Percentiles rank a stretch among this genome's conserved stretches.
These are phyloP conservation scores for Lasioglossum zephyrum DNA, from an alignment of 2,888 invertebrate genomes.

Conservation along the genomic window DNA sequence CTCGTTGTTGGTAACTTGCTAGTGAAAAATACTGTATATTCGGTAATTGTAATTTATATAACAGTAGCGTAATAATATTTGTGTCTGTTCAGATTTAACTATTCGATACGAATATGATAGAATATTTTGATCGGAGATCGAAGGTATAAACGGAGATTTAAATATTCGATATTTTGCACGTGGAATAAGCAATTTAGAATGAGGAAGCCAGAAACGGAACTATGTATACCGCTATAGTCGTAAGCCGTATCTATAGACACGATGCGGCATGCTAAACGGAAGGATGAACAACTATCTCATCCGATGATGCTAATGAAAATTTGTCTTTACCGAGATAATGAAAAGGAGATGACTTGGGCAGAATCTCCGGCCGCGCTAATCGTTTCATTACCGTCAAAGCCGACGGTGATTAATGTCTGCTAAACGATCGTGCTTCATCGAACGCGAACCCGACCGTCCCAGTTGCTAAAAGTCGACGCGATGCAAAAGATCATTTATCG, in stretches of 20 bases:
- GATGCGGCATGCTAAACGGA: not conserved
- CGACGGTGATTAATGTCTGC: conserved; percentile 19
- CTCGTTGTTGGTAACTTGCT: not conserved
- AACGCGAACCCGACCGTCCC: not conserved
- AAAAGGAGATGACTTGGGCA: not conserved
- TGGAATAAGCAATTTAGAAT: too few relatives aligned
- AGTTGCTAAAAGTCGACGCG: not conserved
- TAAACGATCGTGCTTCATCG: conserved; percentile 1
- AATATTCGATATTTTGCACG: too few relatives aligned
- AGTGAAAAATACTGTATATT: not conserved
- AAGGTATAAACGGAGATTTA: not conserved
- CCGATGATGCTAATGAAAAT: conserved; percentile 12
- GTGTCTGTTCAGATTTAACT: not conserved
- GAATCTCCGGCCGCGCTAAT: conserved; percentile 17
- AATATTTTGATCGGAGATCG: not conserved
- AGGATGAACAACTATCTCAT: not conserved
- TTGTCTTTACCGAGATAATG: not conserved
- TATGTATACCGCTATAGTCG: not conserved
- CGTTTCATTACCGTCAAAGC: conserved; percentile 6
- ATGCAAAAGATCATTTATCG: not conserved
- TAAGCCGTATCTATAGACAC: not conserved
- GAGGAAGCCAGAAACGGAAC: not conserved
- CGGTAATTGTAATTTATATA: not conserved
- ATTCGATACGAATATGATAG: not conserved
- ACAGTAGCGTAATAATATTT: not conserved